Conservation (phyloP, 2,888 invertebrate genomes). For the Biston betularia region DNA sequence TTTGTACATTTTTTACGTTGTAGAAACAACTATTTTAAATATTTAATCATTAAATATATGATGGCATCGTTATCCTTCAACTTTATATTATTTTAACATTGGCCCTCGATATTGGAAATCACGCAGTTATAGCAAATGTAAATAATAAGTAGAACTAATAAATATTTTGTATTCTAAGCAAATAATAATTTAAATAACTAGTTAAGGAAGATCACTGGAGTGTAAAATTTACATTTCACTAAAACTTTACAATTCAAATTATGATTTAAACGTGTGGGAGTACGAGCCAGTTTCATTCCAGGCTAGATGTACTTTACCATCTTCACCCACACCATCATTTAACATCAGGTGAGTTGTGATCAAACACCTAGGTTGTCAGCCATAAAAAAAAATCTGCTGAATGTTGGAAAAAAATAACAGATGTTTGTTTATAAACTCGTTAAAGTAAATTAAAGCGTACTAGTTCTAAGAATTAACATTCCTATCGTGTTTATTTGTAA, state of each 20-base stretch:
- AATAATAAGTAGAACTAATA: constrained; percentile 9
- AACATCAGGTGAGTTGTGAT: no score
- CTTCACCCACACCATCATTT: no score
- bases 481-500: no score
- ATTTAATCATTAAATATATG: background rate
- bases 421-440: no score
- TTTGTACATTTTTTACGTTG: background rate
- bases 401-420: no score
- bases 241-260: background rate
- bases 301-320: no score
- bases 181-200: constrained; percentile 20
- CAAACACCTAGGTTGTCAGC: no score
- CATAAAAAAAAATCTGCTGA: no score
- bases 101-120: constrained; percentile 2
- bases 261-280: background rate
- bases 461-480: no score
- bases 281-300: no score
- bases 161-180: constrained; percentile 16
- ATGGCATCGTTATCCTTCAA: background rate
- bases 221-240: constrained; percentile 3
- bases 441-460: no score
- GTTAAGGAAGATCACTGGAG: constrained; percentile 9
- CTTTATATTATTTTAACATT: constrained; percentile 1
- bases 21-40: background rate
- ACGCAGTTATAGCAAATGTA: background rate